These are phyloP conservation scores for Acanthoscelides obtectus DNA, from an alignment of 2,888 invertebrate genomes.

Conservation along the genomic window DNA sequence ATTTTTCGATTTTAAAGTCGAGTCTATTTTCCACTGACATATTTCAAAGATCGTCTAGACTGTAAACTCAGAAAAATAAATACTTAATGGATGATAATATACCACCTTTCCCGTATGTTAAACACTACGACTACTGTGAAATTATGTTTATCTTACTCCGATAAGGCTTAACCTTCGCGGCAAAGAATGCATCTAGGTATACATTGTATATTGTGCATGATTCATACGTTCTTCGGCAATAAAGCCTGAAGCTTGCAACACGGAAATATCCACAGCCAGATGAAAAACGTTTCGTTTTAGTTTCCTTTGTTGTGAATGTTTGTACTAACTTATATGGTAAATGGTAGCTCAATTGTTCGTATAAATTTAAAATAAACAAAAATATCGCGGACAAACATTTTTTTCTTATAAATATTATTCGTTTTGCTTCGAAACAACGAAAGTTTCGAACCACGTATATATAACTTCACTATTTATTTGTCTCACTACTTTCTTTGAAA, in stretches of 20 bases:
- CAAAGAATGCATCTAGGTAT: neutral
- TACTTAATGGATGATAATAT: neutral
- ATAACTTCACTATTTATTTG: too few species aligned
- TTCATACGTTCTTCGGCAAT: neutral
- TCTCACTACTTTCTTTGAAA: too few species aligned
- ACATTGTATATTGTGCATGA: neutral
- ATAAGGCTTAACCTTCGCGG: neutral
- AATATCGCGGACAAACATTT: neutral
- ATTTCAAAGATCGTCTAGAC: too few species aligned
- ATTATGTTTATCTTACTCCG: neutral
- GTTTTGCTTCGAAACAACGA: too few species aligned
- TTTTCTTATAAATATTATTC: too few species aligned
- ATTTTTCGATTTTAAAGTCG: too few species aligned
- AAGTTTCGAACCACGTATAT: too few species aligned
- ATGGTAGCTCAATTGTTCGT: neutral
- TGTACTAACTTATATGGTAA: neutral
- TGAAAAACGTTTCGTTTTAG: neutral
- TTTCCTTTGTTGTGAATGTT: neutral
- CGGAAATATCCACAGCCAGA: neutral
- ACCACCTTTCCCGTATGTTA: neutral
- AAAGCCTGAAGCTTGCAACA: neutral
- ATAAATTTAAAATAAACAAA: neutral
- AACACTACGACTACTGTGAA: neutral
- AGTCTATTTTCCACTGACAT: too few species aligned
- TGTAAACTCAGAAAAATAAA: neutral